Evolutionary conservation across 2,113 vertebrate genomes (phyloP).

Genomic region (Clarias gariepinus): DNA sequence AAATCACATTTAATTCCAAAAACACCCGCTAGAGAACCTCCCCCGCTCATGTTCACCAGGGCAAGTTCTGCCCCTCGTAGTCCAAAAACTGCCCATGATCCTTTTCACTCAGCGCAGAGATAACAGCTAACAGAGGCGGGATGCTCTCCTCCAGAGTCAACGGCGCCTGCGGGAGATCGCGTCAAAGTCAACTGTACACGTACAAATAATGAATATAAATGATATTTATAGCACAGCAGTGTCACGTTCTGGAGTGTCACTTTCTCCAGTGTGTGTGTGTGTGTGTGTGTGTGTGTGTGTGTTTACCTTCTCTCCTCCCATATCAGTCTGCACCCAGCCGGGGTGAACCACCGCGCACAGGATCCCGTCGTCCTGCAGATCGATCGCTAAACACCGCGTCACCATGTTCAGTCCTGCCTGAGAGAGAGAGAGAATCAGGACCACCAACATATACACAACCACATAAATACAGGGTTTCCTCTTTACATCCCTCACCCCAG

Average conservation of each 20-base stretch:
- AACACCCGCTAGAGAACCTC: too few species aligned
- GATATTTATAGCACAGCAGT: too few species aligned
- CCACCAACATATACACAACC: too few species aligned
- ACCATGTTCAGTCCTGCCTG: slow-evolving; percentile 76
- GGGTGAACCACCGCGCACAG: slow-evolving; percentile 72
- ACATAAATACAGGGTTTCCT: too few species aligned
- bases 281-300: too few species aligned
- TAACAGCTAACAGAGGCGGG: slow-evolving; percentile 51
- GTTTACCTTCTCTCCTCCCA: slow-evolving; percentile 65
- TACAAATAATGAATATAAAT: neutral
- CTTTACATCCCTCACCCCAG: too few species aligned
- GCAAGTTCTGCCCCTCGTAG: slow-evolving; percentile 53
- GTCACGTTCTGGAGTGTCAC: too few species aligned
- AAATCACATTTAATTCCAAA: too few species aligned
- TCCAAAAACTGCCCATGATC: slow-evolving; percentile 59
- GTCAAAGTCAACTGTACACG: neutral
- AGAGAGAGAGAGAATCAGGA: neutral
- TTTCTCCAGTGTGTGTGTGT: too few species aligned
- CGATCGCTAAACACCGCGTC: slow-evolving; percentile 69
- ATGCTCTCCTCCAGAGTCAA: slow-evolving; percentile 58
- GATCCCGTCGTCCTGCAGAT: slow-evolving; percentile 68
- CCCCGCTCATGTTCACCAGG: slow-evolving; percentile 49
- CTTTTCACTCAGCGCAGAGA: slow-evolving; percentile 54
- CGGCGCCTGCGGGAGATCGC: slow-evolving; percentile 40
- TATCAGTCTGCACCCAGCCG: slow-evolving; percentile 75